phyloP scores from a whole-genome alignment of 2,113 vertebrate genomes.

The Callaeas wilsoni region DNA sequence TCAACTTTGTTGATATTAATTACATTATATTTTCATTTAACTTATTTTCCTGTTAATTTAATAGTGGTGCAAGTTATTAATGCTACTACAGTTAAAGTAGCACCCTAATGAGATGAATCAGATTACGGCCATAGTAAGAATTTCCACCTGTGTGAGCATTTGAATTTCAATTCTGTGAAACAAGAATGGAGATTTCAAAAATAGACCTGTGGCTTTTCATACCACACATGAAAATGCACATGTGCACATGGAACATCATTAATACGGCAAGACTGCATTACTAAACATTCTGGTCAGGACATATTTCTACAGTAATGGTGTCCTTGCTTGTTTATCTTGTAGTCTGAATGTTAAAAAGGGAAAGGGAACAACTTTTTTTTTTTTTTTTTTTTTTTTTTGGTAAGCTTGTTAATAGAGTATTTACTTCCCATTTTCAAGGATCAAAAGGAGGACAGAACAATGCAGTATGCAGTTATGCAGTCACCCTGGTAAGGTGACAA shows the following conservation, averaged over 20 bases:
- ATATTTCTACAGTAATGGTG: background rate
- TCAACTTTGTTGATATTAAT: background rate
- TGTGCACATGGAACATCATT: background rate
- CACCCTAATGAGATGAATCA: background rate
- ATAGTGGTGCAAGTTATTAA: background rate
- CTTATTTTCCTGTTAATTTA: constrained; percentile 19
- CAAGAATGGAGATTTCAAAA: background rate
- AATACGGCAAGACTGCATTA: background rate
- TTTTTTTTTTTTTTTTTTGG: background rate
- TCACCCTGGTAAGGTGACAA: background rate
- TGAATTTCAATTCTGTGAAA: background rate
- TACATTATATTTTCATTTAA: background rate
- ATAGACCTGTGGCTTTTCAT: background rate
- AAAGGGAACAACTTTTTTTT: background rate
- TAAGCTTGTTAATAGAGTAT: background rate
- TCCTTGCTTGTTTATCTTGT: background rate
- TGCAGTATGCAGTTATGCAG: too few species aligned
- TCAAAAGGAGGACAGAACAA: background rate
- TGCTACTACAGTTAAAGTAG: background rate
- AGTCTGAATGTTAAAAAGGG: background rate
- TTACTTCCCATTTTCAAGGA: background rate
- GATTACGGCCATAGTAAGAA: background rate
- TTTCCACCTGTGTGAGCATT: background rate
- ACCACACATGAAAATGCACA: background rate
- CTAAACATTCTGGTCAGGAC: background rate